These are phyloP conservation scores for Lithophane leautieri DNA, from an alignment of 2,888 invertebrate species.

Conservation along the genomic window DNA sequence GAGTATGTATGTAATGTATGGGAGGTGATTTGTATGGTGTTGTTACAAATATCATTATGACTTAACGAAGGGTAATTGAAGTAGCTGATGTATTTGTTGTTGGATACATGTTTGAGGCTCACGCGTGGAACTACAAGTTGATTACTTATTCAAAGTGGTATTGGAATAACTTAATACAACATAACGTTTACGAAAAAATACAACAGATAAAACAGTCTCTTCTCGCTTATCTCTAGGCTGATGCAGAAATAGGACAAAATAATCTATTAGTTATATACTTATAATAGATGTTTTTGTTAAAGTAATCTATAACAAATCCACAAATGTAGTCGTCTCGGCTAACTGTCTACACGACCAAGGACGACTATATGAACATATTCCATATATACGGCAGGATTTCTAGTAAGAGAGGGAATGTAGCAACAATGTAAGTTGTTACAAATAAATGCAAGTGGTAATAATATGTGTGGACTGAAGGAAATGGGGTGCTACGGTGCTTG, in stretches of 20 bases:
- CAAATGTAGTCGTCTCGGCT: too few species aligned
- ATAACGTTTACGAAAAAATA: not conserved
- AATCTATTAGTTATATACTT: too few species aligned
- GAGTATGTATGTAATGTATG: slow-evolving; percentile 63
- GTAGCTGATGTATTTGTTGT: slow-evolving; percentile 36
- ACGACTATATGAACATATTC: not conserved
- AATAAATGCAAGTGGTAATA: slow-evolving; percentile 29
- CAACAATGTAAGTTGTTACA: slow-evolving; percentile 29
- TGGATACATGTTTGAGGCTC: slow-evolving; percentile 12
- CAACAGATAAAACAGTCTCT: not conserved
- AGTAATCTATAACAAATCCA: too few species aligned
- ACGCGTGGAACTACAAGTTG: slow-evolving; percentile 4
- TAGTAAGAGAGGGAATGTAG: not conserved
- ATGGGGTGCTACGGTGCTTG: slow-evolving; percentile 9
- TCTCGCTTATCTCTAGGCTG: too few species aligned
- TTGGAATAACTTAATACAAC: not conserved
- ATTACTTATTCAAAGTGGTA: not conserved
- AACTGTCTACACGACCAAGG: not conserved
- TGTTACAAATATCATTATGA: slow-evolving; percentile 55
- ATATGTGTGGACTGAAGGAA: slow-evolving; percentile 17
- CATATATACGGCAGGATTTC: too few species aligned
- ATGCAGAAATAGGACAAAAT: too few species aligned
- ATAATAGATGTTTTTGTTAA: too few species aligned
- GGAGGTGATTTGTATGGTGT: slow-evolving; percentile 59
- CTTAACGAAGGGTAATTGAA: slow-evolving; percentile 23